Evolutionary conservation across 1,140 invertebrate genomes (phyloP), one percentile per base, ranked within the genome.

Genomic region (Leptinotarsa undecemlineata): DNA sequence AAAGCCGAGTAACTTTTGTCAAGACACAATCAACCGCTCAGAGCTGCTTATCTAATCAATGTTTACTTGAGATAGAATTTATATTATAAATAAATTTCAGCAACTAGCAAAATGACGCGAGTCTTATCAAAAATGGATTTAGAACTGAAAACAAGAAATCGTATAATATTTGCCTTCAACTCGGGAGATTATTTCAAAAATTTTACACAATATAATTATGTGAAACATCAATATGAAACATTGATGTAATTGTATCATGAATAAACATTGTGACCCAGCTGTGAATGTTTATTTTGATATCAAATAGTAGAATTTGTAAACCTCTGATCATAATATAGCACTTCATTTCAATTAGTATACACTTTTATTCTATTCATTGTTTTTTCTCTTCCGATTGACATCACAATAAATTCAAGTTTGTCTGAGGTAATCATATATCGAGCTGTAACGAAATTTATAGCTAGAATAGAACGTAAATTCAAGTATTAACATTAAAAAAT

Each of bases 271-370:
- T 64, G 20, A 64, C 64, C 64, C 64, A 26, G 64, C 4, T 13
- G 64, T 67, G 57, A 69, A 0, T 19, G 68, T 69, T 69, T 69
- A 69, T 69, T 23, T 69, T 69, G 48, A 69, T 69, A 48, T 69
- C 48, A 48, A 47, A 15, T 69, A 19, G n/a, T 69, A 69, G 42
- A 48, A 69, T 48, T 51, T 42, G 48, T 69, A 23, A 69, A 69
- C 68, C 47, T 69, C 48, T 69, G 42, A 69, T 69, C 42, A 17
- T 51, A 69, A 48, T 64, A 26, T 15, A 57, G 51, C 51, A 57
- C 51, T 57, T 57, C n/a, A n/a, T 57, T 57, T 57, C 17, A 57
- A 19, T 57, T n/a, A 15, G 51, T 57, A 57, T 57, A 5, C 51
- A 57, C 0, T 57, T 57, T 57, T 57, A 57, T 57, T 57, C 51